These are phyloP conservation scores for Hybos culiciformis DNA, from an alignment of 2,888 invertebrate species.

Conservation along the genomic window DNA sequence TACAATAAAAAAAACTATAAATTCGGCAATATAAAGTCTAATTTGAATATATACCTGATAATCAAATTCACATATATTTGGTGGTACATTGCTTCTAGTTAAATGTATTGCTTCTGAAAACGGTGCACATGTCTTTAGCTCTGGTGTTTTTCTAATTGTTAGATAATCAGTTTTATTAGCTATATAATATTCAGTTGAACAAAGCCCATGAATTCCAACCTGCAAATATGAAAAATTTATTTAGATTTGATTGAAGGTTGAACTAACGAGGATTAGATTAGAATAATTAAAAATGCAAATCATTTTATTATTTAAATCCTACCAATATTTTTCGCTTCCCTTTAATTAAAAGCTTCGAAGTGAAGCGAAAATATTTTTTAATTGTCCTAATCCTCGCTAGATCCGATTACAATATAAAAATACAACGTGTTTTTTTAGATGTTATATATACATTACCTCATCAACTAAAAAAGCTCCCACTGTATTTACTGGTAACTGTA, in stretches of 20 bases:
- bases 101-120: slow-evolving; percentile 32
- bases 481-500: slow-evolving; percentile 43
- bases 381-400: too few relatives aligned
- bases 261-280: background rate
- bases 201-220: slow-evolving; percentile 45
- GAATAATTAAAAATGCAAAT: background rate
- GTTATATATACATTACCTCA: slow-evolving; percentile 25
- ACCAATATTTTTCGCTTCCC: slow-evolving; percentile 3
- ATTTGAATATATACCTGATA: slow-evolving; percentile 22
- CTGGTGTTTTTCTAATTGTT: slow-evolving; percentile 33
- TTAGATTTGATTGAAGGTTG: slow-evolving; percentile 13
- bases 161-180: slow-evolving; percentile 33
- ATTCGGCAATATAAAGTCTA: too few relatives aligned
- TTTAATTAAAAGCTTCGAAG: too few relatives aligned
- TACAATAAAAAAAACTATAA: background rate
- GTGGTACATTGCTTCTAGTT: slow-evolving; percentile 33
- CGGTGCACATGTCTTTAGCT: slow-evolving; percentile 30
- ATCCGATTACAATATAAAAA: background rate
- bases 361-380: too few relatives aligned
- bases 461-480: slow-evolving; percentile 35
- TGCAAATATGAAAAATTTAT: slow-evolving; percentile 21
- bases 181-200: slow-evolving; percentile 38
- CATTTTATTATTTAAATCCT: background rate
- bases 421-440: background rate
- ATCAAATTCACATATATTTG: slow-evolving; percentile 34